phyloP scores from a whole-genome alignment of 2,797 vertebrate genomes.

The Mormyrus proboscirostris region DNA sequence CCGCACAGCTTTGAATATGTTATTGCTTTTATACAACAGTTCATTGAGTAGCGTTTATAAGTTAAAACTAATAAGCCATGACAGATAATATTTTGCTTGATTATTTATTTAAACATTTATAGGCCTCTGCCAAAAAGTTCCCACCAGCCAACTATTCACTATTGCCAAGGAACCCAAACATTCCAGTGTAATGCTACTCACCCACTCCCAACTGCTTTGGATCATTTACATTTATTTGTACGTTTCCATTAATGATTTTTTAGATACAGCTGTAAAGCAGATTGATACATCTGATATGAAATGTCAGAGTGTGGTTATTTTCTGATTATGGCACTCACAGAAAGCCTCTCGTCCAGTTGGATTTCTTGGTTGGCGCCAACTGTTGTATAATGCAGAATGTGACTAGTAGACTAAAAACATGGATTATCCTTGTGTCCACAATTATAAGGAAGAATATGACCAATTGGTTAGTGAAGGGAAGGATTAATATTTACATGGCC shows the following conservation, averaged over 20 bases:
- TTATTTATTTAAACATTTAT: not conserved
- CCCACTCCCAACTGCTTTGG: not conserved
- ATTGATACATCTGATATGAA: not conserved
- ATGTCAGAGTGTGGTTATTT: not conserved
- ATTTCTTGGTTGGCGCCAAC: not conserved
- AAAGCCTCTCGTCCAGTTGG: not conserved
- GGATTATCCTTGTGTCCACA: not conserved
- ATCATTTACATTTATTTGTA: not conserved
- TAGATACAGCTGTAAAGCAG: not conserved
- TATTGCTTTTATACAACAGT: not conserved
- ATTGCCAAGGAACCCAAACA: not conserved
- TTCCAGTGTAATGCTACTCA: not conserved
- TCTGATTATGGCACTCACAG: not conserved
- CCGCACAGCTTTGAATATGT: not conserved
- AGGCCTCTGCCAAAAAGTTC: not conserved
- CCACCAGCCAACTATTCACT: not conserved
- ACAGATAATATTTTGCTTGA: not conserved
- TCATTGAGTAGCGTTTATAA: not conserved
- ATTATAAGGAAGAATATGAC: not conserved
- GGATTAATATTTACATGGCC: not conserved
- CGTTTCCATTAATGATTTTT: not conserved
- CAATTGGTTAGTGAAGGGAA: not conserved
- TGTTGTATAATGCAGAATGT: not conserved
- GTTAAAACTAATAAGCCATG: not conserved
- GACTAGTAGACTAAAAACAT: not conserved